Evolutionary conservation across 2,113 vertebrate genomes (phyloP).

Genomic region (Hippocampus guttulatus): DNA sequence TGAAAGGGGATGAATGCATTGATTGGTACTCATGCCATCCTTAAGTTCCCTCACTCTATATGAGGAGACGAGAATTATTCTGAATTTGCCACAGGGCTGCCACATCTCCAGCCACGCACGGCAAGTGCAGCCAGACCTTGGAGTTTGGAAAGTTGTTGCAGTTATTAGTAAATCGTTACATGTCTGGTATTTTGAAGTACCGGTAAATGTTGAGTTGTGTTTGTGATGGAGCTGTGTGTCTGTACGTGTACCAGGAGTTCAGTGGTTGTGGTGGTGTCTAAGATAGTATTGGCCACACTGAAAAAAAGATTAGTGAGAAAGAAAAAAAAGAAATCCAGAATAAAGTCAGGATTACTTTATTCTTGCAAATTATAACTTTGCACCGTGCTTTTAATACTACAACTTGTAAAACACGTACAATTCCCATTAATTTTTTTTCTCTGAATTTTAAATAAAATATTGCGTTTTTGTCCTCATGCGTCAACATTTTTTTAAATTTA

Average conservation of each 20-base stretch:
- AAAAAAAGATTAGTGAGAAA: neutral
- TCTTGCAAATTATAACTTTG: neutral
- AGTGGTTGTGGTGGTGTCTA: neutral
- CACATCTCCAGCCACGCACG: neutral
- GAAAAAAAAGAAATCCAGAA: neutral
- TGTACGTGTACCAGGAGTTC: neutral
- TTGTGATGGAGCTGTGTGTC: neutral
- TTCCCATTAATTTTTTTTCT: too few species aligned
- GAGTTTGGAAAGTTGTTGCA: neutral
- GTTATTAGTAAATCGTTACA: neutral
- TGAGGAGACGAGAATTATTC: neutral
- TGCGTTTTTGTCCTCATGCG: neutral
- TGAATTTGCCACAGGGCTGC: neutral
- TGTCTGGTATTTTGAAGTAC: neutral
- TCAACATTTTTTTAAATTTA: neutral
- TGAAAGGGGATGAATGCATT: slow-evolving; percentile 14
- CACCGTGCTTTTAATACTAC: too few species aligned
- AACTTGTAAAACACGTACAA: too few species aligned
- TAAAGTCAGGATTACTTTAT: neutral
- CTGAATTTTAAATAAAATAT: too few species aligned
- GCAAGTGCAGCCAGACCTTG: neutral
- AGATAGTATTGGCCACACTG: neutral
- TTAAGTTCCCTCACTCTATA: neutral
- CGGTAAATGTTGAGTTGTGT: neutral
- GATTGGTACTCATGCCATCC: slow-evolving; percentile 4